Evolutionary conservation across 2,888 invertebrate genomes (phyloP).

Genomic region (Nomada hirtipes): DNA sequence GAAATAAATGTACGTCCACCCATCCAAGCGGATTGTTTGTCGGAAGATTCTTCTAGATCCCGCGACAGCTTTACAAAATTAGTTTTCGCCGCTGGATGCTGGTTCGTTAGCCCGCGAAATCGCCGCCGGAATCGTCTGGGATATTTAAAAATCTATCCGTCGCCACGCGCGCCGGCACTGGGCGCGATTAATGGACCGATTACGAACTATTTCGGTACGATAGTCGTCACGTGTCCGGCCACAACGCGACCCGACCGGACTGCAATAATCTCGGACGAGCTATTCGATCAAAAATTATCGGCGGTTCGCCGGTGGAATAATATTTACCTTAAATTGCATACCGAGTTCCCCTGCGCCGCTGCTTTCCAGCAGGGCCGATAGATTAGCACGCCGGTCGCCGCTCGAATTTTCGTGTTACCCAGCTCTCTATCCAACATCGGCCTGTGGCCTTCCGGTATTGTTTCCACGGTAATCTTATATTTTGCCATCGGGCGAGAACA

Average conservation of each 20-base stretch:
- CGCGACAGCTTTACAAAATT: slow-evolving; percentile 4
- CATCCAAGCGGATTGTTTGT: not conserved
- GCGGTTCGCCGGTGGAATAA: slow-evolving; percentile 63
- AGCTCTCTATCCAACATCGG: not conserved
- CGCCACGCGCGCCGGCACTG: not conserved
- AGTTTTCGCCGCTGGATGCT: not conserved
- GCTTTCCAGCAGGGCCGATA: slow-evolving; percentile 47
- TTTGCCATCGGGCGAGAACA: slow-evolving; percentile 25
- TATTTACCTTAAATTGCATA: slow-evolving; percentile 68
- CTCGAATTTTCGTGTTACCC: slow-evolving; percentile 24
- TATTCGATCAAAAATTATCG: slow-evolving; percentile 72
- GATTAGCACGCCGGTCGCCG: slow-evolving; percentile 40
- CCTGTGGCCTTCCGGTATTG: not conserved
- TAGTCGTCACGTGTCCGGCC: slow-evolving; percentile 59
- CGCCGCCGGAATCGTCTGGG: not conserved
- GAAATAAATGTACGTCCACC: slow-evolving; percentile 72
- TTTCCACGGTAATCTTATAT: slow-evolving; percentile 17
- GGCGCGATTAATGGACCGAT: slow-evolving; percentile 64
- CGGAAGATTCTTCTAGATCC: not conserved
- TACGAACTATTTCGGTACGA: slow-evolving; percentile 67
- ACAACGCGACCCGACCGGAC: slow-evolving; percentile 59
- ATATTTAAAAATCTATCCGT: slow-evolving; percentile 37
- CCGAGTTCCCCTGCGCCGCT: slow-evolving; percentile 17
- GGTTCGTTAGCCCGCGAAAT: slow-evolving; percentile 7
- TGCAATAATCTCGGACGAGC: slow-evolving; percentile 63